A percentile compares a stretch with the other conserved stretches of the same genome.
phyloP scores from a whole-genome alignment of 2,113 vertebrate species.

The Myotis brandtii region DNA sequence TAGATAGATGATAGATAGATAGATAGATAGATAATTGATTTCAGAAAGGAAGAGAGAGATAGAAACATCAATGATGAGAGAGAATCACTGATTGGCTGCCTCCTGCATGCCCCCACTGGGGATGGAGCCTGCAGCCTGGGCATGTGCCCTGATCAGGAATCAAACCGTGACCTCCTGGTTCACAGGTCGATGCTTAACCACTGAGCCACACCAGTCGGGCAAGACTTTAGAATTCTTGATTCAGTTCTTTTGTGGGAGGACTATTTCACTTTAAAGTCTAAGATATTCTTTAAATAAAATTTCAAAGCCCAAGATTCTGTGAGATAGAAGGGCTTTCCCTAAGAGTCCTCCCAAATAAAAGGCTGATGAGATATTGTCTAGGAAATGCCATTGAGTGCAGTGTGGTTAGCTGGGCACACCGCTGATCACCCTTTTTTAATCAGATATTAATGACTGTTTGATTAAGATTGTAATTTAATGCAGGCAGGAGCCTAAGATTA shows the following conservation, averaged over 20 bases:
- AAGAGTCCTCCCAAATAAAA: background rate
- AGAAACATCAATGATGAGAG: no score
- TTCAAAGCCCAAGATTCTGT: background rate
- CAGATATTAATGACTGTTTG: conserved; percentile 38
- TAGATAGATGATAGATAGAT: no score
- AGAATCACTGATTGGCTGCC: no score
- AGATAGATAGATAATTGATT: no score
- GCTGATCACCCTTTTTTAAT: background rate
- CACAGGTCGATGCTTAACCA: no score
- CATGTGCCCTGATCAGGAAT: no score
- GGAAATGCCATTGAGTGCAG: background rate
- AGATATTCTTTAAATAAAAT: background rate
- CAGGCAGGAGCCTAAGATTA: conserved; percentile 21
- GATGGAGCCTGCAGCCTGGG: no score
- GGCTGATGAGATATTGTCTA: background rate
- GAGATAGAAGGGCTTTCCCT: background rate
- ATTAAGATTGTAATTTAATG: conserved; percentile 45
- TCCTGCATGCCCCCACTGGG: no score
- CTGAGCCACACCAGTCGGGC: no score
- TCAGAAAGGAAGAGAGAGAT: no score
- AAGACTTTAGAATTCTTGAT: background rate
- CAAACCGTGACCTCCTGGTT: no score
- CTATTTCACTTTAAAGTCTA: background rate
- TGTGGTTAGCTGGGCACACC: background rate
- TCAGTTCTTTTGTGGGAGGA: background rate